A percentile compares a stretch with the other conserved stretches of the same genome.
phyloP scores from a whole-genome alignment of 2,888 invertebrate species.

The Linnaemya tessellans region DNA sequence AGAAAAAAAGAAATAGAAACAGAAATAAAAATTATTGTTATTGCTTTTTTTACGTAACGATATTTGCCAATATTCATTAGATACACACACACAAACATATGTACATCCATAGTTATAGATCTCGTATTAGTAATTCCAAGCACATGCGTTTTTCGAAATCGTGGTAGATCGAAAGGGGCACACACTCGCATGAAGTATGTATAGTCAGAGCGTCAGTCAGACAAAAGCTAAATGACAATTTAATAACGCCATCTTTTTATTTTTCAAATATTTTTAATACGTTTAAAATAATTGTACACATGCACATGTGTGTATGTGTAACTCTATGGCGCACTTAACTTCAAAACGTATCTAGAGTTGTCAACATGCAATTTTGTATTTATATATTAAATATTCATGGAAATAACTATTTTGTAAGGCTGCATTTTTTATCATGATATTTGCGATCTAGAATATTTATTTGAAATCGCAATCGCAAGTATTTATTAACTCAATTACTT shows the following conservation, averaged over 20 bases:
- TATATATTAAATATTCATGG: no score
- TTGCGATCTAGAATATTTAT: no score
- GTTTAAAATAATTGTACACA: no score
- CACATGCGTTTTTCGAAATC: constrained; percentile 29
- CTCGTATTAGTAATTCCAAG: constrained; percentile 53
- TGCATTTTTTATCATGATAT: no score
- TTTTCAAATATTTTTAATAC: neutral
- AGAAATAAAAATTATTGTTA: constrained; percentile 32
- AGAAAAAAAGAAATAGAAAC: constrained; percentile 13
- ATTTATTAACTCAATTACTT: no score
- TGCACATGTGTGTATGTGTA: no score
- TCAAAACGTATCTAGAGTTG: no score
- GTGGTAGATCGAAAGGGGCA: constrained; percentile 15
- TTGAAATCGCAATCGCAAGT: no score
- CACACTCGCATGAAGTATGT: no score
- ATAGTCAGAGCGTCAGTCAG: neutral
- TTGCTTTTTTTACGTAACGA: constrained; percentile 29
- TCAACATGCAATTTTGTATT: no score
- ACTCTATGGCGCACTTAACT: no score
- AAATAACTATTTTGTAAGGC: no score
- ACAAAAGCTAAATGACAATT: constrained; percentile 12
- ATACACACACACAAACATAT: neutral
- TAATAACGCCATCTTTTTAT: constrained; percentile 41
- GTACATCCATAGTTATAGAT: neutral
- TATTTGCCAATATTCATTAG: constrained; percentile 39